These are phyloP conservation scores for Petroica traversi DNA, from an alignment of 2,113 vertebrate genomes.

Conservation along the genomic window DNA sequence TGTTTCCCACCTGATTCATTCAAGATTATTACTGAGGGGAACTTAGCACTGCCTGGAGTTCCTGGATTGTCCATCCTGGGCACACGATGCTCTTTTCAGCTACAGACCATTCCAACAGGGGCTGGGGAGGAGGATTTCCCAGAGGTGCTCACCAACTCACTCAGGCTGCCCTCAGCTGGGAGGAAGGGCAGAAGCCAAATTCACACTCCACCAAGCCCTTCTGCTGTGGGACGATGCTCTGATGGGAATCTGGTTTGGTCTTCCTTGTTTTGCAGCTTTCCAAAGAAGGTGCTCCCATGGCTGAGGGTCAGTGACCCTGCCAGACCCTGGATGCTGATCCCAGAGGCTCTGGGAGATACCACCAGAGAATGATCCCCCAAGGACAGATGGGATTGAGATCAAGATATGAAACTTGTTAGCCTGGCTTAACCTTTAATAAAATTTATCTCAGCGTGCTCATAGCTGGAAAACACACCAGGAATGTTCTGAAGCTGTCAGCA, in stretches of 20 bases:
- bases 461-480: not conserved
- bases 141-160: not conserved
- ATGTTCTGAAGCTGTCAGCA: not conserved
- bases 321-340: not conserved
- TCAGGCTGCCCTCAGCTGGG: not conserved
- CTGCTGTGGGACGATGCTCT: not conserved
- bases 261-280: not conserved
- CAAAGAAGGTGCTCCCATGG: not conserved
- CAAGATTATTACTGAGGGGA: not conserved
- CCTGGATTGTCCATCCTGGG: not conserved
- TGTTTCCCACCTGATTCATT: not conserved
- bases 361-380: not conserved
- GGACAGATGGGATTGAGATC: not conserved
- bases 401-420: not conserved
- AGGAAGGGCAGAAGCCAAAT: not conserved
- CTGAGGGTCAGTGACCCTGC: not conserved
- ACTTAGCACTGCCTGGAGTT: not conserved
- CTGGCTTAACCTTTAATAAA: not conserved
- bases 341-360: not conserved
- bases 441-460: not conserved
- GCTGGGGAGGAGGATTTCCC: not conserved
- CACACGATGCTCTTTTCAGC: not conserved
- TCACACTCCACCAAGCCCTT: not conserved
- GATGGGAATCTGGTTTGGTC: not conserved
- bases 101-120: not conserved